Percentiles rank a stretch among this genome's conserved stretches.
phyloP scores from a whole-genome alignment of 2,888 invertebrate species.

The Eristalinus aeneus region DNA sequence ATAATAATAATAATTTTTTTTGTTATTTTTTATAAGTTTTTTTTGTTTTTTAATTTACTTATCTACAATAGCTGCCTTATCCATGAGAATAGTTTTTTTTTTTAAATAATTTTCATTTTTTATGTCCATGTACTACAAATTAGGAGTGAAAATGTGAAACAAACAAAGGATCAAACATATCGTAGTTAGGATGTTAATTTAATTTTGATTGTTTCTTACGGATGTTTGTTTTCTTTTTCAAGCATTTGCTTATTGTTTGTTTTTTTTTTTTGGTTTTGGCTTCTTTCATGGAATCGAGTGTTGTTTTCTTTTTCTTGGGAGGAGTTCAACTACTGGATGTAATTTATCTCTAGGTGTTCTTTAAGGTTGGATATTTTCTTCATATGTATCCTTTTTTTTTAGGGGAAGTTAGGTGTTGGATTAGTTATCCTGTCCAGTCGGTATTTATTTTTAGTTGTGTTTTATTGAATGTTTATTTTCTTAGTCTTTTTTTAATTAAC shows the following conservation, averaged over 20 bases:
- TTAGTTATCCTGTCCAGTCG: conserved; percentile 53
- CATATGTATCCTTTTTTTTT: conserved; percentile 23
- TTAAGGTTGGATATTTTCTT: conserved; percentile 35
- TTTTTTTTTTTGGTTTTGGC: conserved; percentile 44
- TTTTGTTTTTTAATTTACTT: conserved; percentile 76
- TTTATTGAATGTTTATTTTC: conserved; percentile 46
- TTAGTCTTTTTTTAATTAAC: conserved; percentile 45
- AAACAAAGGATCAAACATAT: background rate
- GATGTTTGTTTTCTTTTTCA: background rate
- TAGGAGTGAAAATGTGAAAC: conserved; percentile 21
- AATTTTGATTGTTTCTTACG: conserved; percentile 58
- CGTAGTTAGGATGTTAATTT: conserved; percentile 68
- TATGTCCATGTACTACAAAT: conserved; percentile 54
- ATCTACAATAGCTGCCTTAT: conserved; percentile 81
- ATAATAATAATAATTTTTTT: conserved; percentile 16
- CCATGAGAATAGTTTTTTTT: conserved; percentile 81
- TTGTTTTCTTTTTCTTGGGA: conserved; percentile 20
- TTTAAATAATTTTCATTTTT: conserved; percentile 76
- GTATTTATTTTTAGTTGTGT: conserved; percentile 49
- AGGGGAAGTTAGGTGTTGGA: conserved; percentile 38
- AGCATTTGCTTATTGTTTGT: conserved; percentile 2
- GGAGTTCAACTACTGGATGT: conserved; percentile 62
- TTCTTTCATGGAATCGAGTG: conserved; percentile 58
- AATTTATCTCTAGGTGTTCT: conserved; percentile 44
- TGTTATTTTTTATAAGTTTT: conserved; percentile 45